Percentiles rank a stretch among this genome's conserved stretches.
Conservation (phyloP, 2,797 vertebrate species). For the Xiphorhynchus erythropygius region DNA sequence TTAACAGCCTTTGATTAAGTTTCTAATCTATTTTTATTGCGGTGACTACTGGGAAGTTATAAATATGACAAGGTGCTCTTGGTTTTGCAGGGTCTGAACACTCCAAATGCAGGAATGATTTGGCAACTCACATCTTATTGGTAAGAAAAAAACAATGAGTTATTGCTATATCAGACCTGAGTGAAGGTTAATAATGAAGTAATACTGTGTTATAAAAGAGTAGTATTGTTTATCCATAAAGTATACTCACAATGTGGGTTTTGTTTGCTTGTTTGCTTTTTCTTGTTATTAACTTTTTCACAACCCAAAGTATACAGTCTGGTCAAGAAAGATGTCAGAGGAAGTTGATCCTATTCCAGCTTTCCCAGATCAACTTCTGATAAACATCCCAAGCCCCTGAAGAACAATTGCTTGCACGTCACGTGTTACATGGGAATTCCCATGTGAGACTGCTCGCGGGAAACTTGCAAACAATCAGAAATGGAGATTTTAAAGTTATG, state of each 20-base stretch:
- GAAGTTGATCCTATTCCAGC: background rate
- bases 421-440: background rate
- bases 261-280: background rate
- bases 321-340: background rate
- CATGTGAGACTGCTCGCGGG: background rate
- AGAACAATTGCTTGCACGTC: background rate
- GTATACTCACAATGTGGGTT: background rate
- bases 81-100: background rate
- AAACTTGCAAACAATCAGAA: background rate
- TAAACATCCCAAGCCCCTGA: background rate
- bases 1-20: background rate
- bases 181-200: background rate
- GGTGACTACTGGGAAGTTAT: background rate
- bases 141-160: background rate
- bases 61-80: background rate
- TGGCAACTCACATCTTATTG: background rate
- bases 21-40: background rate
- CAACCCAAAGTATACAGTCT: background rate
- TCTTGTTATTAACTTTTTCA: background rate
- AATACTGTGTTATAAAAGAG: background rate
- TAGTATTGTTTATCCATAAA: background rate
- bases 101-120: background rate
- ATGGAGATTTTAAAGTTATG: background rate
- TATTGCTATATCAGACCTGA: background rate
- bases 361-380: background rate